Base-by-base conservation (phyloP, 2,113 vertebrate genomes). In the Haplochromis burtoni region DNA sequence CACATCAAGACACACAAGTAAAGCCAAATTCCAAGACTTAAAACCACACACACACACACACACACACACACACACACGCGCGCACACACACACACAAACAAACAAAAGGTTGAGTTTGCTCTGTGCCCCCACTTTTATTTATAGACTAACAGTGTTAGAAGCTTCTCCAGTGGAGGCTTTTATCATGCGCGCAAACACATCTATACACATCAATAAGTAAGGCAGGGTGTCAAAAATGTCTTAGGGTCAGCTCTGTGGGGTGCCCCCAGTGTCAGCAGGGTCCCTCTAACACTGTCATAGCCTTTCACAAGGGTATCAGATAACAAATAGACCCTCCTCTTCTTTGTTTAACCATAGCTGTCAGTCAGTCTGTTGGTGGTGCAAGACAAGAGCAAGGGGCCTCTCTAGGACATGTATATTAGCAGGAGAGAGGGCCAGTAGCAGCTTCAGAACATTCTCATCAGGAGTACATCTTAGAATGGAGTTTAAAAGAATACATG, bases 181-280 rank as follows among this genome's bases (percentile, higher is more conserved):
- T 96, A 93, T 94, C 91, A 95, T 95, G 94, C 88, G 87, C 80
- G 90, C 92, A 86, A 86, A 90, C 92, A 90, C 95, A 95, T 95
- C 94, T 96, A 94, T 93, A 94, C 93, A 93, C 95, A 95, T 95
- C 94, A 96, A 92, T 94, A 93, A 88, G 83, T 82, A 26, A 91
- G 88, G 90, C 80, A 47, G 89, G 93, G 87, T 84, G 84, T 82
- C 29, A 5, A 85, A 73, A 86, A 91, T 91, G 91, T 91, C 83
- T 84, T 83, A 81, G 91, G 93, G 94, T 93, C 92, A 94, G 16
- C 71, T 55, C 85, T 13, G 40, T 80, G 82, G 91, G 92, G 87
- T 68, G 76, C 85, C 85, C 82, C 88, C 71, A 82, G 85, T 91
- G 91, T 92, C 90, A 94, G 87, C 81, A 71, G 92, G 85, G 91